Conservation (phyloP, 2,888 invertebrate genomes). For the Bhutanitis thaidina region DNA sequence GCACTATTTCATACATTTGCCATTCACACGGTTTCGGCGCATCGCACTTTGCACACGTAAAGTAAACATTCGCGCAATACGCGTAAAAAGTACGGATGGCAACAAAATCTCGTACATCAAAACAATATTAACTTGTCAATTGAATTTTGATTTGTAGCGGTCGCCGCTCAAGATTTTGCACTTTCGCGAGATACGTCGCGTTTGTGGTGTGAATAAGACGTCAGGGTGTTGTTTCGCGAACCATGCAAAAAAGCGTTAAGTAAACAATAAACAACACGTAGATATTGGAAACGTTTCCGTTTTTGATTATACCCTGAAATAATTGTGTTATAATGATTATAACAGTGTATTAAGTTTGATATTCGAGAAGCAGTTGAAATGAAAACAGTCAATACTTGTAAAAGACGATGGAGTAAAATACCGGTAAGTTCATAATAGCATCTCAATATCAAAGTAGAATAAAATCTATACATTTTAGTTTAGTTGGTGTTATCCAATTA, state of each 20-base stretch:
- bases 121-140: constrained; percentile 8
- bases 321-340: background rate
- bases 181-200: constrained; percentile 15
- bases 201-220: constrained; percentile 8
- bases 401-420: too few species aligned
- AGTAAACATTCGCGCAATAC: constrained; percentile 21
- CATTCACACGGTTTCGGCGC: constrained; percentile 36
- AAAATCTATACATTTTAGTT: too few species aligned
- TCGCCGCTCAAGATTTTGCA: constrained; percentile 6
- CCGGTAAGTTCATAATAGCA: too few species aligned
- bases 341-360: background rate
- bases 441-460: too few species aligned
- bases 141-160: constrained; percentile 13
- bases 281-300: background rate
- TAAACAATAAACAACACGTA: background rate
- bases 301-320: background rate
- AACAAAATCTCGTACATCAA: constrained; percentile 9
- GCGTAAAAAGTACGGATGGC: background rate
- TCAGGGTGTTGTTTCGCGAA: background rate
- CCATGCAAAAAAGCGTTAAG: background rate
- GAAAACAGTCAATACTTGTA: too few species aligned
- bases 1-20: too few species aligned
- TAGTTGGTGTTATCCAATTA: too few species aligned
- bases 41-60: constrained; percentile 33
- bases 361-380: too few species aligned